Conservation (phyloP, 1,140 invertebrate genomes). For the Drosophila pallidifrons region DNA sequence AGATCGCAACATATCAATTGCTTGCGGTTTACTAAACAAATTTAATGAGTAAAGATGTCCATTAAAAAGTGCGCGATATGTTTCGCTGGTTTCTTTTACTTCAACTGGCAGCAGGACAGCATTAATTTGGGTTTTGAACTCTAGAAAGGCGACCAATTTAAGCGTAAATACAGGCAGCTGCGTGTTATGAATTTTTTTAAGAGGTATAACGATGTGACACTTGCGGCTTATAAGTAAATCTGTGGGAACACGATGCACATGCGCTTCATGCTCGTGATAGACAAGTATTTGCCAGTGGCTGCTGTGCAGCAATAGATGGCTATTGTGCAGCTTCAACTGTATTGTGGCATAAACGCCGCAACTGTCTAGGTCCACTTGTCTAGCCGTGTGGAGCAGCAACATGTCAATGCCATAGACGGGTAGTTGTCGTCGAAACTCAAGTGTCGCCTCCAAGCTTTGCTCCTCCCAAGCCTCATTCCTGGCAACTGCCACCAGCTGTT, state of each 20-base stretch:
- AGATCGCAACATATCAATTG: not conserved
- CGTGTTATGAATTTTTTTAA: slow-evolving; percentile 37
- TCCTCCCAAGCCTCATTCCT: slow-evolving; percentile 21
- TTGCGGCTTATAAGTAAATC: slow-evolving; percentile 43
- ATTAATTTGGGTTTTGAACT: slow-evolving; percentile 41
- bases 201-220: slow-evolving; percentile 45
- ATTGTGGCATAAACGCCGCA: slow-evolving; percentile 47
- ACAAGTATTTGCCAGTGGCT: slow-evolving; percentile 58
- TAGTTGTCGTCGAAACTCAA: slow-evolving; percentile 49
- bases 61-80: slow-evolving; percentile 52
- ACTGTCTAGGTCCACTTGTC: slow-evolving; percentile 1
- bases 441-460: slow-evolving; percentile 10
- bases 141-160: slow-evolving; percentile 52
- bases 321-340: slow-evolving; percentile 23
- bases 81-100: slow-evolving; percentile 24
- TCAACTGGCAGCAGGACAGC: slow-evolving; percentile 55
- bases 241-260: slow-evolving; percentile 49
- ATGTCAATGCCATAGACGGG: slow-evolving; percentile 30
- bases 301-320: slow-evolving; percentile 22
- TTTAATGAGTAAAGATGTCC: not conserved
- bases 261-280: slow-evolving; percentile 28
- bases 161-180: slow-evolving; percentile 49
- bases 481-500: slow-evolving; percentile 63
- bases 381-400: slow-evolving; percentile 30
- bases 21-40: slow-evolving; percentile 16